phyloP scores from a whole-genome alignment of 2,888 invertebrate genomes.

The Macrophya alboannulata region DNA sequence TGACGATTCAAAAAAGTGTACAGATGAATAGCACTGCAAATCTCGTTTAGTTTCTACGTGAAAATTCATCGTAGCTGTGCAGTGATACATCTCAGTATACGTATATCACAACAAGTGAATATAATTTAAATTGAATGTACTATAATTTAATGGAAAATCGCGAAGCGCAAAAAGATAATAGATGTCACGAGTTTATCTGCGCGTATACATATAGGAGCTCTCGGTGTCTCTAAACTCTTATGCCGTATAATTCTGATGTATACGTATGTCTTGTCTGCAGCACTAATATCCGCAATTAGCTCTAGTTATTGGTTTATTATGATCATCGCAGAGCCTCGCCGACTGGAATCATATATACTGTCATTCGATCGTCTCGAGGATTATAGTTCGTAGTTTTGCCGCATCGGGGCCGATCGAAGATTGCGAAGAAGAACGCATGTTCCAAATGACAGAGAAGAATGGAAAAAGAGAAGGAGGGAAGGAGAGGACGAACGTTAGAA shows the following conservation, averaged over 20 bases:
- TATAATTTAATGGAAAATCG: not conserved
- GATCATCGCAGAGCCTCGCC: not conserved
- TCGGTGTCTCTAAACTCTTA: too few species aligned
- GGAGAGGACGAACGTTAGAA: slow-evolving; percentile 60
- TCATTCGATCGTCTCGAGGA: slow-evolving; percentile 35
- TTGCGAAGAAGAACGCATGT: slow-evolving; percentile 48
- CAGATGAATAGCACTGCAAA: not conserved
- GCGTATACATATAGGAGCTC: not conserved
- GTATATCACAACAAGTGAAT: not conserved
- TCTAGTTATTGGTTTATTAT: slow-evolving; percentile 22
- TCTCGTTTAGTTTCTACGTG: not conserved
- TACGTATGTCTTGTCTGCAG: not conserved
- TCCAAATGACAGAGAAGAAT: slow-evolving; percentile 50
- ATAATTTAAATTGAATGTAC: not conserved
- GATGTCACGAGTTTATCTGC: not conserved
- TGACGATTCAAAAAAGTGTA: too few species aligned
- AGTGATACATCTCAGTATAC: not conserved
- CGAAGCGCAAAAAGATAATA: not conserved
- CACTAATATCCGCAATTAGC: slow-evolving; percentile 26
- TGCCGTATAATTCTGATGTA: not conserved
- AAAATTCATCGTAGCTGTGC: not conserved
- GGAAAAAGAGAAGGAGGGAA: slow-evolving; percentile 42
- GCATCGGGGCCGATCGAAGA: slow-evolving; percentile 42
- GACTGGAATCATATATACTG: slow-evolving; percentile 13
- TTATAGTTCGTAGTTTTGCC: slow-evolving; percentile 29